Percentiles rank a stretch among this genome's conserved stretches.
Conservation (phyloP, 2,797 vertebrate species). For the Neoniphon sammara region DNA sequence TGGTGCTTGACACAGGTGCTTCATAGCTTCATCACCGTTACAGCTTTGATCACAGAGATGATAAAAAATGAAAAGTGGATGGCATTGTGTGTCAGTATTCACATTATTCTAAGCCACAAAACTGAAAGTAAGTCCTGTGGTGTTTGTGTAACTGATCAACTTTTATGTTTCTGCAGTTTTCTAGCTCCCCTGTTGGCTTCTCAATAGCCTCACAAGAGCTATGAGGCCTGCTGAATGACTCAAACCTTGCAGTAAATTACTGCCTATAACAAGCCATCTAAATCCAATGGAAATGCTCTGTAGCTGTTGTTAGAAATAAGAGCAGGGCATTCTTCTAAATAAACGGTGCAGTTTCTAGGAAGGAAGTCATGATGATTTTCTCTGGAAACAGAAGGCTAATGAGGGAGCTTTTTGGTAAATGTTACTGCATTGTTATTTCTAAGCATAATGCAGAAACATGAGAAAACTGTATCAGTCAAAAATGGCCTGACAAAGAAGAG, state of each 20-base stretch:
- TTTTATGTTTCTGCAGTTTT: slow-evolving; percentile 63
- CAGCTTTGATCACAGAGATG: slow-evolving; percentile 15
- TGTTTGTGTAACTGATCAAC: slow-evolving; percentile 34
- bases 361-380: slow-evolving; percentile 14
- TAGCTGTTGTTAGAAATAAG: slow-evolving; percentile 16
- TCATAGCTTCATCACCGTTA: not conserved
- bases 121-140: slow-evolving; percentile 39
- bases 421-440: not conserved
- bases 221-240: slow-evolving; percentile 30
- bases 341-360: not conserved
- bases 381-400: not conserved
- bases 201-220: slow-evolving; percentile 56
- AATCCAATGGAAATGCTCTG: slow-evolving; percentile 28
- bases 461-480: not conserved
- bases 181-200: slow-evolving; percentile 55
- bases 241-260: slow-evolving; percentile 42
- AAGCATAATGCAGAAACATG: not conserved
- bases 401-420: not conserved
- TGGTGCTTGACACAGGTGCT: not conserved
- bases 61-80: slow-evolving; percentile 4
- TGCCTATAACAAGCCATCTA: slow-evolving; percentile 35
- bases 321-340: not conserved
- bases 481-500: not conserved
- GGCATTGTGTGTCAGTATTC: slow-evolving; percentile 15
- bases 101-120: slow-evolving; percentile 40